Base-by-base conservation (phyloP, 2,113 vertebrate species). In the Colinus virginianus region DNA sequence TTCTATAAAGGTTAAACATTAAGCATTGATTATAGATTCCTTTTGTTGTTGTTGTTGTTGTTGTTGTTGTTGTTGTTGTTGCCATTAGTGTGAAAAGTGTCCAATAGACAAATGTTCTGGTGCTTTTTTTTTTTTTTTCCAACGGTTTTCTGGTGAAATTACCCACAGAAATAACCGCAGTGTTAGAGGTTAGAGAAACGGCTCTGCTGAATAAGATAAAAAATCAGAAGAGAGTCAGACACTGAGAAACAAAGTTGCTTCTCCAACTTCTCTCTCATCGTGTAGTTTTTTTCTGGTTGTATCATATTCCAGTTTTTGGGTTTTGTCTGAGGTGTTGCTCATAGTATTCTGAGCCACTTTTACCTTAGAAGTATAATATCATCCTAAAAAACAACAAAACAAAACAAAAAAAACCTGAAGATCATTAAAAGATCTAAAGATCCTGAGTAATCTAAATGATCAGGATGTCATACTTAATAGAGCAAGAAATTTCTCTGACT, bases 111-210 rank as follows among this genome's bases (percentile, higher is more conserved):
- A 13, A 68, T 63, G 51, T 66, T 88, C 80, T 92, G 51, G 51
- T 77, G 78, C 75, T 90, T 94, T 26, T 51, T 26, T 51, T 94
- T 26, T 51, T 49, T 49, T 46, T 15, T 16, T 94, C 87, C 68
- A 85, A 55, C 36, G 74, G 45, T 43, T 87, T 94, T 87, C 63
- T 77, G 67, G 87, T 87, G 59, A 72, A 94, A 89, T 82, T 84
- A 10, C 58, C 75, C 67, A 36, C 71, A 89, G 28, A 84, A 78
- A 18, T 87, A 90, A 89, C 87, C 63, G 78, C 63, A 89, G 36
- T 82, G 59, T 58, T 48, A 82, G 66, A 88, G 74, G 70, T 87
- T 84, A 92, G n/a, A 49, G 19, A 87, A 91, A 78, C 38, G 72
- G 34, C 19, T 90, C 49, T 84, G 5, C 64, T 53, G 23, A 46